A percentile compares a stretch with the other conserved stretches of the same genome.
phyloP scores from a whole-genome alignment of 2,113 vertebrate genomes.

The Calonectris borealis region DNA sequence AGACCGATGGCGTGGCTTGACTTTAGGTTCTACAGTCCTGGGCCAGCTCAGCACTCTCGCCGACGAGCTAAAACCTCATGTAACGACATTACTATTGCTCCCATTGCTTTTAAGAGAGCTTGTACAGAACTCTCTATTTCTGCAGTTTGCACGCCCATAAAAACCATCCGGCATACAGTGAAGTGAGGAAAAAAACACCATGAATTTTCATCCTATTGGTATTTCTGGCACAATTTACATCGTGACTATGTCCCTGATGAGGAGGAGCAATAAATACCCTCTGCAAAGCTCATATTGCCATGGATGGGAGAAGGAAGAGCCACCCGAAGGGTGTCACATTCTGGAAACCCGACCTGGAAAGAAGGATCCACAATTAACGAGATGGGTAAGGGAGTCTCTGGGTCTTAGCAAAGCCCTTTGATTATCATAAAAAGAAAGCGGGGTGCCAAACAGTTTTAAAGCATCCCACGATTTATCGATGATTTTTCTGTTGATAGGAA shows the following conservation, averaged over 20 bases:
- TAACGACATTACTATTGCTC: background rate
- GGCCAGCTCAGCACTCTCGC: background rate
- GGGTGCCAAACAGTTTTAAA: background rate
- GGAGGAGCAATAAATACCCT: constrained; percentile 39
- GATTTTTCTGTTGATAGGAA: background rate
- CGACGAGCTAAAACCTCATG: background rate
- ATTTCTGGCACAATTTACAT: background rate
- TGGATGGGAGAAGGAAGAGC: background rate
- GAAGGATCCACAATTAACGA: background rate
- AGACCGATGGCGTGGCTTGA: background rate
- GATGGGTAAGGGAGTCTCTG: constrained; percentile 2
- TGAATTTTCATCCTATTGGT: constrained; percentile 26
- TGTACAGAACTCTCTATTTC: background rate
- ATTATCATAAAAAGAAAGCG: background rate
- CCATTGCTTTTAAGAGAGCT: background rate
- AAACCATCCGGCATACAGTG: background rate
- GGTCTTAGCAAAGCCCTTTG: background rate
- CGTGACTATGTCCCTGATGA: background rate
- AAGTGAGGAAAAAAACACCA: background rate
- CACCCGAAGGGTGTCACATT: constrained; percentile 23
- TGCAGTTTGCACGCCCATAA: background rate
- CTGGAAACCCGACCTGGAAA: constrained; percentile 30
- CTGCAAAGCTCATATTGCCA: background rate
- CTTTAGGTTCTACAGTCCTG: background rate
- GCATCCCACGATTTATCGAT: background rate